Percentiles rank a stretch among this genome's conserved stretches.
Conservation (phyloP, 2,113 vertebrate genomes). For the Urocynchramus pylzowi region DNA sequence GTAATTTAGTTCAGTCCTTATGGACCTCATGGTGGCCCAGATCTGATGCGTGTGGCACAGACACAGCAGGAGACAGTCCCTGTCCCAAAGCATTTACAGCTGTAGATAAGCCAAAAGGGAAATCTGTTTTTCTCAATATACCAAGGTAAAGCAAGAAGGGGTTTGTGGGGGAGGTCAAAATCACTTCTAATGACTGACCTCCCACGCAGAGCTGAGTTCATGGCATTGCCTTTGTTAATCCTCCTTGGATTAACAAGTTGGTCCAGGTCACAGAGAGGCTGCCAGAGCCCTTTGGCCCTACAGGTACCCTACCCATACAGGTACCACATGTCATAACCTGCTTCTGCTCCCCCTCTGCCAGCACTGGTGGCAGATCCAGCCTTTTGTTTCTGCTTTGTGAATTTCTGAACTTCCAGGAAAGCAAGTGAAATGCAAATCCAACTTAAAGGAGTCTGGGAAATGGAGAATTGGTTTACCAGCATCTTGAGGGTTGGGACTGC, state of each 20-base stretch:
- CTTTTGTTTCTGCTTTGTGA: background rate
- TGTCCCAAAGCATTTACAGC: background rate
- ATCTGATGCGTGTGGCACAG: background rate
- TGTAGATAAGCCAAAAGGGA: background rate
- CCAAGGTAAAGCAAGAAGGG: background rate
- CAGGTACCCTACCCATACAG: too few species aligned
- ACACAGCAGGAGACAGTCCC: background rate
- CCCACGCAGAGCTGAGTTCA: background rate
- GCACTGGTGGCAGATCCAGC: background rate
- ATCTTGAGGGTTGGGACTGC: background rate
- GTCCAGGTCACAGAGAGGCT: background rate
- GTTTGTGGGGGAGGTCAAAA: background rate
- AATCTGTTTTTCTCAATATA: background rate
- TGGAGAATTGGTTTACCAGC: background rate
- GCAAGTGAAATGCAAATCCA: constrained; percentile 19
- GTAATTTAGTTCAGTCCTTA: background rate
- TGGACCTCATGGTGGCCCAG: background rate
- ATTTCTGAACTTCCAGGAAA: background rate
- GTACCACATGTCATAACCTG: accelerated
- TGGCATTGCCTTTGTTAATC: background rate
- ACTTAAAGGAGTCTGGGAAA: constrained; percentile 32
- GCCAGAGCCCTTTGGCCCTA: background rate
- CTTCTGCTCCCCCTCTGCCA: background rate
- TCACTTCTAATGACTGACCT: background rate
- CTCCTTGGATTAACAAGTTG: background rate